phyloP scores from a whole-genome alignment of 2,888 invertebrate genomes.

The Andrena dorsata region DNA sequence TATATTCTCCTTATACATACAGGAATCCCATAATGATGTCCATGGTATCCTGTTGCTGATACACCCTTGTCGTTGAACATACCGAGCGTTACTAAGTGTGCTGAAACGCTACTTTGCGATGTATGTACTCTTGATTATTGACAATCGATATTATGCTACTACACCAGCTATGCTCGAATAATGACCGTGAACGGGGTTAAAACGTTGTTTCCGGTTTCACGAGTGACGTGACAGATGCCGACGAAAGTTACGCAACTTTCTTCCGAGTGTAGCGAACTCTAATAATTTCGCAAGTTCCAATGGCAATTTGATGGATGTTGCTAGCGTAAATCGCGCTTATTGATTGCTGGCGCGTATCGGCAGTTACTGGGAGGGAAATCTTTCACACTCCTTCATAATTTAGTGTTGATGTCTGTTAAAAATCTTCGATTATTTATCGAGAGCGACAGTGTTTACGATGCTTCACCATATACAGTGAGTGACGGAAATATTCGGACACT shows the following conservation, averaged over 20 bases:
- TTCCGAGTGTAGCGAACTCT: slow-evolving; percentile 23
- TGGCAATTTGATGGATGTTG: neutral
- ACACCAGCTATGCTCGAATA: slow-evolving; percentile 48
- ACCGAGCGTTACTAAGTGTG: slow-evolving; percentile 75
- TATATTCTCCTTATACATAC: slow-evolving; percentile 70
- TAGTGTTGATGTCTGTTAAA: neutral
- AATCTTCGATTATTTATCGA: neutral
- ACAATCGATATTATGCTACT: slow-evolving; percentile 77
- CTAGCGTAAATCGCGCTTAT: neutral
- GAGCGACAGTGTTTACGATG: neutral
- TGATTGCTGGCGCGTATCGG: neutral
- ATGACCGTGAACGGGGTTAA: slow-evolving; percentile 61
- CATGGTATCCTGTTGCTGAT: slow-evolving; percentile 65
- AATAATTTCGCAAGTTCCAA: neutral
- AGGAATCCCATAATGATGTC: slow-evolving; percentile 76
- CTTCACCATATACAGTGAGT: too few relatives aligned
- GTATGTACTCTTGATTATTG: slow-evolving; percentile 76
- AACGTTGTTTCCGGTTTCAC: slow-evolving; percentile 29
- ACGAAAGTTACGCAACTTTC: slow-evolving; percentile 3
- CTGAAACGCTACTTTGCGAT: slow-evolving; percentile 64
- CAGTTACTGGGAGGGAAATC: neutral
- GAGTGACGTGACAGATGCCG: neutral
- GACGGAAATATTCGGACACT: too few relatives aligned
- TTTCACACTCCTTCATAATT: neutral
- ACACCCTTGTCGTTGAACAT: slow-evolving; percentile 73